Conservation (phyloP, 2,888 invertebrate species). For the Catocala sponsa region DNA sequence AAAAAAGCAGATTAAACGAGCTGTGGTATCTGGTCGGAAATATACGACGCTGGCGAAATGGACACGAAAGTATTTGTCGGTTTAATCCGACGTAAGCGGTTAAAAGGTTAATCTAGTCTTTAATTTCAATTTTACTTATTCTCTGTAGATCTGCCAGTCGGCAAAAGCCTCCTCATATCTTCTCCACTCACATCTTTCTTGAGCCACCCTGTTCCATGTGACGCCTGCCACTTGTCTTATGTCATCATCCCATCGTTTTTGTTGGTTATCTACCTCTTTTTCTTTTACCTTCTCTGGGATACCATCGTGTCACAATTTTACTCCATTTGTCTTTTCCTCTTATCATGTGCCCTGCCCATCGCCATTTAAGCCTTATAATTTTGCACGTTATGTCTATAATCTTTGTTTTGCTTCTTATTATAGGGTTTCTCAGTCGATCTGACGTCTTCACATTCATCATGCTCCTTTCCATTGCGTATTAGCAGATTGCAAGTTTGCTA, state of each 20-base stretch:
- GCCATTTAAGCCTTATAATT: too few relatives aligned
- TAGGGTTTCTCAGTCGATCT: background rate
- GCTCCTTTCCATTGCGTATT: constrained; percentile 7
- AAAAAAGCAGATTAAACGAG: too few relatives aligned
- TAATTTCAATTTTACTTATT: too few relatives aligned
- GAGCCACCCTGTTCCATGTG: background rate
- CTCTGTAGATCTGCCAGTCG: too few relatives aligned
- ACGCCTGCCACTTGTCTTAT: constrained; percentile 1
- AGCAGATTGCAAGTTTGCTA: background rate
- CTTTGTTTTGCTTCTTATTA: background rate
- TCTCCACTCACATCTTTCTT: too few relatives aligned
- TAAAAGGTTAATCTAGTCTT: too few relatives aligned
- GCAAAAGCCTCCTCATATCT: too few relatives aligned
- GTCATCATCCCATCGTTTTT: constrained; percentile 8
- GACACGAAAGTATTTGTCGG: too few relatives aligned
- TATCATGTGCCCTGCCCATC: constrained; percentile 2
- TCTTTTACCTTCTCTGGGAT: constrained; percentile 9
- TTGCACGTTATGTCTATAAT: background rate
- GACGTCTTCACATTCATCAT: constrained; percentile 1
- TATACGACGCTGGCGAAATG: too few relatives aligned
- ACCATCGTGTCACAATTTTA: constrained; percentile 3
- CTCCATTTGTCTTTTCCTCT: constrained; percentile 7
- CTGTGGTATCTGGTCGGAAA: too few relatives aligned
- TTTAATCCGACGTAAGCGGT: too few relatives aligned
- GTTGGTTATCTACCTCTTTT: constrained; percentile 5